phyloP scores from a whole-genome alignment of 2,113 vertebrate genomes.

The Petrocephalus zakoni region DNA sequence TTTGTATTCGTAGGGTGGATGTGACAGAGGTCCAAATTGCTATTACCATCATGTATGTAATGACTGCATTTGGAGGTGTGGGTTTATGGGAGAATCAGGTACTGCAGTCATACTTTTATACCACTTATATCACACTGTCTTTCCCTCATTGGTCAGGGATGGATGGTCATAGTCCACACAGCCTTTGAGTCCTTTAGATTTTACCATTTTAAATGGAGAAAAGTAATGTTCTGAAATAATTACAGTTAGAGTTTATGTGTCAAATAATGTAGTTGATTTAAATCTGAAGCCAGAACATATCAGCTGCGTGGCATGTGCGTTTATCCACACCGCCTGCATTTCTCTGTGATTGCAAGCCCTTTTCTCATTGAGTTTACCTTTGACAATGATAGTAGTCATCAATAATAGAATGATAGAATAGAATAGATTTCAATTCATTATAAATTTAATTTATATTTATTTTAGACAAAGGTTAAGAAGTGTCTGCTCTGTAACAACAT shows the following conservation, averaged over 20 bases:
- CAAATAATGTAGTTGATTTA: background rate
- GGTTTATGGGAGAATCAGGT: conserved; percentile 80
- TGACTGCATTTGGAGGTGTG: conserved; percentile 77
- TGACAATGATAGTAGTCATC: background rate
- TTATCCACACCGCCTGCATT: too few relatives aligned
- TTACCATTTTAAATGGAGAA: background rate
- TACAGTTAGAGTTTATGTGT: background rate
- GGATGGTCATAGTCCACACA: background rate
- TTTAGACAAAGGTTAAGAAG: background rate
- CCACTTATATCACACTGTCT: background rate
- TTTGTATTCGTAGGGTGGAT: conserved; percentile 68
- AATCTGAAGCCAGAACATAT: background rate
- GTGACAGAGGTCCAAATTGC: conserved; percentile 90
- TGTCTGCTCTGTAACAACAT: background rate
- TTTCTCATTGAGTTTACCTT: background rate
- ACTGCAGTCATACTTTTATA: conserved; percentile 23
- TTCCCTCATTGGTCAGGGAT: background rate
- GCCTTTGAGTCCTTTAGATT: background rate
- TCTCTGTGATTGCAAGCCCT: background rate
- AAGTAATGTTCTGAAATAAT: background rate
- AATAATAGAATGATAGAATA: too few relatives aligned
- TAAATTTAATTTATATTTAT: background rate
- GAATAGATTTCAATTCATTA: background rate
- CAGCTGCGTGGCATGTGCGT: background rate
- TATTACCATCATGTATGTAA: conserved; percentile 73